phyloP scores from a whole-genome alignment of 2,113 vertebrate genomes.

The Setophaga kirtlandii region DNA sequence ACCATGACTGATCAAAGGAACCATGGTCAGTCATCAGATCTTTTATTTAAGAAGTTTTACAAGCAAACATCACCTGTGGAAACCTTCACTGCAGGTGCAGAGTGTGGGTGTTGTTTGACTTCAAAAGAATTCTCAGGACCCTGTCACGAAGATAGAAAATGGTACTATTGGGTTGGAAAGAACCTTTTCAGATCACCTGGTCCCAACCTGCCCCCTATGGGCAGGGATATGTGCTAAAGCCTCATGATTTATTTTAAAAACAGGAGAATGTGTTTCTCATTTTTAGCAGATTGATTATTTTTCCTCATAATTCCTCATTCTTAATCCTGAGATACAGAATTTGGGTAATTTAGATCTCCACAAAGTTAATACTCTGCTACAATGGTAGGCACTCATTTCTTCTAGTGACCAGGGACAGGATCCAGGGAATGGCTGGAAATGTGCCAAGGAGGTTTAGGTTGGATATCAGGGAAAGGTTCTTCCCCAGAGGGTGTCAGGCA shows the following conservation, averaged over 20 bases:
- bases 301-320: not conserved
- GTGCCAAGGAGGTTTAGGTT: not conserved
- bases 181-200: not conserved
- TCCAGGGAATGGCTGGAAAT: accelerated
- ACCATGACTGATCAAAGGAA: not conserved
- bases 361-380: not conserved
- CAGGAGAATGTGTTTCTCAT: not conserved
- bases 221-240: not conserved
- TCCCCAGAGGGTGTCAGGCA: accelerated
- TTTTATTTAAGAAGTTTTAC: not conserved
- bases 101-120: not conserved
- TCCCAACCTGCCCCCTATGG: not conserved
- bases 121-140: not conserved
- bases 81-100: not conserved
- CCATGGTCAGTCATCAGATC: not conserved
- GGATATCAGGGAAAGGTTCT: not conserved
- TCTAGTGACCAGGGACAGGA: not conserved
- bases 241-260: not conserved
- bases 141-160: not conserved
- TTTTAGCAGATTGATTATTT: not conserved
- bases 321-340: not conserved
- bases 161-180: not conserved
- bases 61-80: not conserved
- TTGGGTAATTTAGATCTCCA: not conserved
- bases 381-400: not conserved